Evolutionary conservation across 2,113 vertebrate genomes (phyloP).

Genomic region (Tachysurus fulvidraco): DNA sequence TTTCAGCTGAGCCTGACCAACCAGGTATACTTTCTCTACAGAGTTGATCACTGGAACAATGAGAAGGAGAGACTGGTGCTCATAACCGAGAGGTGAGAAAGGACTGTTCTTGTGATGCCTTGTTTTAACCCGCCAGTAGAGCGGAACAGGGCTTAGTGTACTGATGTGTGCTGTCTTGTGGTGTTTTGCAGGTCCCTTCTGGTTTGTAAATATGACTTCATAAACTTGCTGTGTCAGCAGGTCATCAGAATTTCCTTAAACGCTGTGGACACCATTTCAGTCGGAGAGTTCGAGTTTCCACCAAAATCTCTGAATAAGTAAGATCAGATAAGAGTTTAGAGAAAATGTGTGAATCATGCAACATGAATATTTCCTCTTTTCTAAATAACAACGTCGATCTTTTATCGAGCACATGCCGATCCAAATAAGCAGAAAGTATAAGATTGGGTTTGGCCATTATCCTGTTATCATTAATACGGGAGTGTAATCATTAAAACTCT

Average conservation of each 20-base stretch:
- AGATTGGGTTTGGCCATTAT: neutral
- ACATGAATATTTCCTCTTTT: neutral
- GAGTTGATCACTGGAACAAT: constrained; percentile 97
- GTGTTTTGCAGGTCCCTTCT: constrained; percentile 79
- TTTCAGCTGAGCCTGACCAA: neutral
- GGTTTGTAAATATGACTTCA: constrained; percentile 97
- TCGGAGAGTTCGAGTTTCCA: constrained; percentile 91
- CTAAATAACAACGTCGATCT: neutral
- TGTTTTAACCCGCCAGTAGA: neutral
- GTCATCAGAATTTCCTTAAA: constrained; percentile 84
- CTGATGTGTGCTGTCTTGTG: constrained; percentile 1
- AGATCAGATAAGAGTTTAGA: constrained; percentile 44
- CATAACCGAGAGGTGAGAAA: constrained; percentile 81
- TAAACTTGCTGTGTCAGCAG: constrained; percentile 91
- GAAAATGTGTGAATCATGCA: neutral
- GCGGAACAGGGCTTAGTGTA: neutral
- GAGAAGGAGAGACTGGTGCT: constrained; percentile 92
- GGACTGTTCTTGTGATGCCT: neutral
- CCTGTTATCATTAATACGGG: neutral
- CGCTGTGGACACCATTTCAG: constrained; percentile 88
- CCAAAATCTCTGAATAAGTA: constrained; percentile 95
- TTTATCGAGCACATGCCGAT: neutral
- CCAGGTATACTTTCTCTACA: constrained; percentile 53
- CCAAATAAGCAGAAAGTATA: neutral
- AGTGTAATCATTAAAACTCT: neutral